Conservation (phyloP, 2,888 invertebrate species). For the Callinectes sapidus region DNA sequence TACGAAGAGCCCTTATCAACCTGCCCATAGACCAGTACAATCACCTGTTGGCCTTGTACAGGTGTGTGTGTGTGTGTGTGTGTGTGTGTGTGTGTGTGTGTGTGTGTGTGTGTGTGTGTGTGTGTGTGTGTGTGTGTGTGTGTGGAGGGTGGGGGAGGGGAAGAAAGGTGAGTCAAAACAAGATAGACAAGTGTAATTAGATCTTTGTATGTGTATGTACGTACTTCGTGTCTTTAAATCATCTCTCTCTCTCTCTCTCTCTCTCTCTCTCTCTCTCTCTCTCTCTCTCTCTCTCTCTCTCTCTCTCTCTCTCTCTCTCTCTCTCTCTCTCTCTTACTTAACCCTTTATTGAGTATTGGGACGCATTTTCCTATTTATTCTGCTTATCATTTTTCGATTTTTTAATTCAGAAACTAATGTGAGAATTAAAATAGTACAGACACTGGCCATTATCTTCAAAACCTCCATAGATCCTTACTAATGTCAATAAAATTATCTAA, state of each 20-base stretch:
- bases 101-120: background rate
- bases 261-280: constrained; percentile 18
- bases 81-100: constrained; percentile 29
- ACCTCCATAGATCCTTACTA: no score
- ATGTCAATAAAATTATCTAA: no score
- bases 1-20: constrained; percentile 55
- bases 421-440: no score
- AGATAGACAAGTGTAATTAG: background rate
- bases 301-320: constrained; percentile 34
- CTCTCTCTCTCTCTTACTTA: constrained; percentile 18
- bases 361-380: no score
- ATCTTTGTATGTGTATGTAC: background rate
- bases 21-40: constrained; percentile 65
- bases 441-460: no score
- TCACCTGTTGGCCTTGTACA: constrained; percentile 53
- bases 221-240: background rate
- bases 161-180: constrained; percentile 1
- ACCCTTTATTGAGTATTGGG: no score
- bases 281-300: background rate
- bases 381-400: no score
- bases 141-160: background rate
- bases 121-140: background rate
- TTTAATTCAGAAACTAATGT: no score
- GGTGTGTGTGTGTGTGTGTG: constrained; percentile 43
- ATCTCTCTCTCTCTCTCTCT: constrained; percentile 22